These are phyloP conservation scores for Tethya wilhelma DNA, from an alignment of 37 sponge, comb jelly and placozoan genomes.

Conservation along the genomic window DNA sequence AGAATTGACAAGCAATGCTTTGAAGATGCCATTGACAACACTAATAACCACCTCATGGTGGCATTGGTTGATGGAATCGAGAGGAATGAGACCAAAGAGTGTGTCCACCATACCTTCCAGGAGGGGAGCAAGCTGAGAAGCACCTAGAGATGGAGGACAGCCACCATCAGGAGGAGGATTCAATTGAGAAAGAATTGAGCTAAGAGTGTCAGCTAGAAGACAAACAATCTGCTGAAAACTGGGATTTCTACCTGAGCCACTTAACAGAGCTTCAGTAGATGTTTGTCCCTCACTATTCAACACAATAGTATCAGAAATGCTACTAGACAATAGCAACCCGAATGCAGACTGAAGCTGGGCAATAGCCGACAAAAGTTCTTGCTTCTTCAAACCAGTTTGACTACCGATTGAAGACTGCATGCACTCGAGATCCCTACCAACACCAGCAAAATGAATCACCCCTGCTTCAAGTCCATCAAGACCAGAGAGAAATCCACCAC, in stretches of 20 bases:
- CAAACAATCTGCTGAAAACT: background rate
- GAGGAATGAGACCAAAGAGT: background rate
- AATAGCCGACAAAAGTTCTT: background rate
- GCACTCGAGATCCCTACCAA: background rate
- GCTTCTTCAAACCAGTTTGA: background rate
- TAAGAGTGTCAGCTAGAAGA: background rate
- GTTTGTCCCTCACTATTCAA: no score
- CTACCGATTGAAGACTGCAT: background rate
- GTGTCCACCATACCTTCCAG: background rate
- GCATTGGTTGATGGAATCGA: constrained; percentile 25
- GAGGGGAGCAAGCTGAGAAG: background rate
- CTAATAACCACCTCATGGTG: background rate
- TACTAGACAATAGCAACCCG: constrained; percentile 32
- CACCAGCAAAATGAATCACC: constrained; percentile 17
- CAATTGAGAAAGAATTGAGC: no score
- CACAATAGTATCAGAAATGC: no score
- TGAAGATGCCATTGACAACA: constrained; percentile 6
- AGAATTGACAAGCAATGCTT: background rate
- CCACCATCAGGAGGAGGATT: no score
- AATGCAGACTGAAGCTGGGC: constrained; percentile 34
- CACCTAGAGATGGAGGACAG: no score
- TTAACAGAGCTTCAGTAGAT: background rate
- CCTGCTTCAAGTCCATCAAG: constrained; percentile 11
- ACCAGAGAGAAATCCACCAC: background rate
- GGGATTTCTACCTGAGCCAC: background rate